Evolutionary conservation across 2,797 vertebrate species (phyloP), one percentile per base, ranked within the genome.

Genomic region (Momotus momota): DNA sequence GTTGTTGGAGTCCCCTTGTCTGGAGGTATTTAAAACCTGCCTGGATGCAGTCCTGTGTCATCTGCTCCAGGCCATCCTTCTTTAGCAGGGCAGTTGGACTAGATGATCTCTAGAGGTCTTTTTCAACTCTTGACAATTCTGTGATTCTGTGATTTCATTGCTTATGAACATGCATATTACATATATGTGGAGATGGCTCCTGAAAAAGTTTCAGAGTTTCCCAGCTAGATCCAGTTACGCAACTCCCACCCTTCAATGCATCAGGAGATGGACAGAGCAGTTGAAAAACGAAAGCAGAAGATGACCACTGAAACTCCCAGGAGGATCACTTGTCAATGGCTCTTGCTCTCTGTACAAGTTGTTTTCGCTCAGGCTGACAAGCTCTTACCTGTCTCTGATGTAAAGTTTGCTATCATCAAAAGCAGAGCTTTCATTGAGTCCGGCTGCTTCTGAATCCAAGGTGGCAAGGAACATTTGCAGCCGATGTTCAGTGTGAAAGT

Each of bases 391-490:
- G 20, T 46, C 33, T 31, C 75, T 57, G 41, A 38, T 8, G 20
- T 0, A 1, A 13, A 31, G 26, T 38, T 58, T 46, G 27, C 27
- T 65, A 18, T 0, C 1, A 54, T 35, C 71, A 93, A 75, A 83
- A 70, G 46, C 23, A 81, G 51, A 93, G 29, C 25, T 69, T 90
- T 80, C 67, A 51, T 2, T 52, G 17, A 41, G 79, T 52, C 18
- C 64, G 62, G 26, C 48, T 88, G 31, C 57, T 66, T 67, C 52
- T 64, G 57, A 70, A 78, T 14, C 52, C 0, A 1, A 49, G 33
- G 17, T 52, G 38, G 38, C 38, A 64, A 67, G 38, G 29, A 86
- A 17, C 20, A 16, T 35, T 51, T 48, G 23, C 31, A 74, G 69
- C 19, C 7, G 2, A 45, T 57, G 66, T 58, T 19, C 65, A 67